These are phyloP conservation scores for Macrophya annulata DNA, from an alignment of 2,888 invertebrate species.

Conservation along the genomic window DNA sequence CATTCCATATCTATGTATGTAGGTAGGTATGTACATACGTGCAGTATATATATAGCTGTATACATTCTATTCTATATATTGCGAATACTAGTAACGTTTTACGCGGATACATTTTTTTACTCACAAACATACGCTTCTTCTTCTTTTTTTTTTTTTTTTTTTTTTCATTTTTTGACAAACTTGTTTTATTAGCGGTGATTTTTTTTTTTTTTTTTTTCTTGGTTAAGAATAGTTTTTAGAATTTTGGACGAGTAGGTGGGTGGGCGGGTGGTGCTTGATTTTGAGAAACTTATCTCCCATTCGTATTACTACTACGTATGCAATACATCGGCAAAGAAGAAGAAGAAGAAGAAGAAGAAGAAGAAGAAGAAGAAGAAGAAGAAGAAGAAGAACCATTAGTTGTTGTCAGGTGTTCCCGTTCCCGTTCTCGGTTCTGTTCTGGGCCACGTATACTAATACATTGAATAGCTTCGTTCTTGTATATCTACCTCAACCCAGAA, in stretches of 20 bases:
- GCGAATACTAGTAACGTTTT: too few species aligned
- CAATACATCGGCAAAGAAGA: neutral
- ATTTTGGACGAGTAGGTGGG: neutral
- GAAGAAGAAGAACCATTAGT: constrained; percentile 71
- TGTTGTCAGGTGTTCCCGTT: constrained; percentile 75
- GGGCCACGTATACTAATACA: constrained; percentile 52
- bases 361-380: neutral
- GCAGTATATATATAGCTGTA: neutral
- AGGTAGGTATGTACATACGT: neutral
- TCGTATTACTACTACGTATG: constrained; percentile 67
- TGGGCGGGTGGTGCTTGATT: neutral
- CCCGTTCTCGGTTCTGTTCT: constrained; percentile 60
- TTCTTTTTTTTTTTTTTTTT: too few species aligned
- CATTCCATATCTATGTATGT: neutral
- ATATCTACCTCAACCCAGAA: too few species aligned
- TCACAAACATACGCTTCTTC: too few species aligned
- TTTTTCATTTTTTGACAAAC: too few species aligned
- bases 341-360: neutral
- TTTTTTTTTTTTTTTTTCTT: too few species aligned
- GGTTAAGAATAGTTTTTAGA: neutral
- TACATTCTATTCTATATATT: too few species aligned
- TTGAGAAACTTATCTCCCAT: constrained; percentile 71
- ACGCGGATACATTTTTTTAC: too few species aligned
- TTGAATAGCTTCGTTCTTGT: neutral
- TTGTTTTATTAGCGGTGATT: too few species aligned